Evolutionary conservation across 2,888 invertebrate genomes (phyloP), one percentile per base, ranked within the genome.

Genomic region (Diachrysia chrysitis): DNA sequence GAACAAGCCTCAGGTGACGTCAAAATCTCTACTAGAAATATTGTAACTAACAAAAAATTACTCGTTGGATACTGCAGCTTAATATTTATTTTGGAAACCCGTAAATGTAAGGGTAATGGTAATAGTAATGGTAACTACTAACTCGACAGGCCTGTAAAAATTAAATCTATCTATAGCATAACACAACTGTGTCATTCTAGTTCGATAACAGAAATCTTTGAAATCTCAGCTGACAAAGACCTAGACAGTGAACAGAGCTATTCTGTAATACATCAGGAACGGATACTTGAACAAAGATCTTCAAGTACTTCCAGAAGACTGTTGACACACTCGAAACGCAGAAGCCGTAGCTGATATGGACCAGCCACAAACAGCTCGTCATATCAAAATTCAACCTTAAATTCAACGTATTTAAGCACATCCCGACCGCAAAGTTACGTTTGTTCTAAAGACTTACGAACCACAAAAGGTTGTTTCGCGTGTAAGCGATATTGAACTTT

Each of bases 291-390:
- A 76, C 76, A 75, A 81, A 78, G 69, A 72, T 76, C 62, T 71
- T 68, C 25, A 73, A 69, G 74, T 63, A 61, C 76, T 61, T 58
- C 16, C 66, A 76, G 64, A 72, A 80, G 64, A 71, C 69, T 79
- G 82, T 82, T 80, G 82, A 79, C 79, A 81, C 58, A 75, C 76
- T 81, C 70, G 58, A 72, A 76, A 65, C 63, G 65, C 59, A 74
- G 69, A 70, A 73, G 64, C 57, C 67, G 63, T 56, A 66, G 54
- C 65, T 71, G 66, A 48, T 59, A 59, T 58, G 58, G 21, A 64
- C 58, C 57, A 25, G 29, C 57, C 19, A 2, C 12, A 32, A 9
- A 17, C 35, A 54, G 0, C 5, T 2, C 0, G 0, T 55, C 1
- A 59, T 69, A 63, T 48, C 42, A 14, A 82, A 72, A 76, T 1